Evolutionary conservation across 2,113 vertebrate genomes (phyloP).

Genomic region (Pachycephala philippinensis): DNA sequence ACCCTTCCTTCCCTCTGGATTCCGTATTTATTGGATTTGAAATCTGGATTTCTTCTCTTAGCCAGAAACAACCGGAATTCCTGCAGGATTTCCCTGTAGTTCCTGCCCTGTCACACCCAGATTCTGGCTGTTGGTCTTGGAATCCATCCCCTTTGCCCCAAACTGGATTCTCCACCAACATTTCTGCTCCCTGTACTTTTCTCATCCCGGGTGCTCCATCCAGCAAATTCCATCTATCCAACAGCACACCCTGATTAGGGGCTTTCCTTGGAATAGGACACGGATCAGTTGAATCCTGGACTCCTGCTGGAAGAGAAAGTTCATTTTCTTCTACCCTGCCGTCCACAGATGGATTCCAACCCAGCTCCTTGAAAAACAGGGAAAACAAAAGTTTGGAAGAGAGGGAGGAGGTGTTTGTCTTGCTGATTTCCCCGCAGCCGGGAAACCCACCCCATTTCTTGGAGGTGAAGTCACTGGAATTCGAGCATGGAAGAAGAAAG

Average conservation of each 20-base stretch:
- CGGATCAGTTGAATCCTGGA: neutral
- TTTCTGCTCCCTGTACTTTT: neutral
- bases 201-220: neutral
- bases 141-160: neutral
- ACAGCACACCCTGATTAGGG: neutral
- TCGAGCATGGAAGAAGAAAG: neutral
- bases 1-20: neutral
- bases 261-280: neutral
- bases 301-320: neutral
- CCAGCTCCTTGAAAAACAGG: neutral
- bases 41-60: neutral
- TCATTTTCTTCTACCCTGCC: neutral
- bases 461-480: slow-evolving; percentile 13
- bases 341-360: neutral
- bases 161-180: neutral
- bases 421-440: neutral
- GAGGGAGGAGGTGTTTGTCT: neutral
- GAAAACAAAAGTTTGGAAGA: neutral
- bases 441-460: slow-evolving; percentile 9
- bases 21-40: neutral
- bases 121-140: neutral
- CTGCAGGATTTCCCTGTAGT: neutral
- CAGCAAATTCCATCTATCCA: neutral
- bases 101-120: neutral
- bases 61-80: neutral